Evolutionary conservation across 1,140 invertebrate species (phyloP).

Genomic region (Probaryconus sp.): DNA sequence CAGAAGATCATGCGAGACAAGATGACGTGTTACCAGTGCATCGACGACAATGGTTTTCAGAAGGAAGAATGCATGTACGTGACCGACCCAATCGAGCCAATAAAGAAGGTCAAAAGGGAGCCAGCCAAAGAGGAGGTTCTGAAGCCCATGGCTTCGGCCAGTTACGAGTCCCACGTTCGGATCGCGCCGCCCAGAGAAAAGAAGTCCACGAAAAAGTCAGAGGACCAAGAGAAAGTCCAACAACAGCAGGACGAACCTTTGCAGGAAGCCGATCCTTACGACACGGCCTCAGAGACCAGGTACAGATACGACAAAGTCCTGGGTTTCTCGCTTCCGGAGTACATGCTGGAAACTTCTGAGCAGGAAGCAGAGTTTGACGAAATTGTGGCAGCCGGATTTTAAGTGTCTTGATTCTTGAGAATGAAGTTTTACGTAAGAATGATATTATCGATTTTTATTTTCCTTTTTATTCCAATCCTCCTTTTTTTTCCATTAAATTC

Average conservation of each 20-base stretch:
- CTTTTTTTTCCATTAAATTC: too few relatives aligned
- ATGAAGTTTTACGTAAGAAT: background rate
- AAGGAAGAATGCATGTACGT: conserved; percentile 88
- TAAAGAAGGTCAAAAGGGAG: conserved; percentile 47
- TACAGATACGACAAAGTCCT: conserved; percentile 81
- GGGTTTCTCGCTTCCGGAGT: conserved; percentile 82
- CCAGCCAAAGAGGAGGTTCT: conserved; percentile 19
- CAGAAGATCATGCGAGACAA: conserved; percentile 84
- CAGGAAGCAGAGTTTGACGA: conserved; percentile 82
- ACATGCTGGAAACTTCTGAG: conserved; percentile 83
- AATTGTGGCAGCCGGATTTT: conserved; percentile 15
- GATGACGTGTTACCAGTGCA: conserved; percentile 86
- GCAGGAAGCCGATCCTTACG: conserved; percentile 70
- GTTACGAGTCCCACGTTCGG: conserved; percentile 33
- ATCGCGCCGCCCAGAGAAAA: conserved; percentile 14
- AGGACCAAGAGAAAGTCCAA: conserved; percentile 39
- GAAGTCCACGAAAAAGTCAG: conserved; percentile 9
- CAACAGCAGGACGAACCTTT: conserved; percentile 21
- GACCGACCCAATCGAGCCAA: conserved; percentile 73
- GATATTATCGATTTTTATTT: background rate
- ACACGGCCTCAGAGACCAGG: conserved; percentile 81
- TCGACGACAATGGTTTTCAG: conserved; percentile 82
- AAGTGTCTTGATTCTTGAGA: background rate
- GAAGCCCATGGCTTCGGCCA: conserved; percentile 56
- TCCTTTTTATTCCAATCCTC: too few relatives aligned